Evolutionary conservation across 1,140 invertebrate genomes (phyloP), one percentile per base, ranked within the genome.

Genomic region (Macrobrachium rosenbergii): DNA sequence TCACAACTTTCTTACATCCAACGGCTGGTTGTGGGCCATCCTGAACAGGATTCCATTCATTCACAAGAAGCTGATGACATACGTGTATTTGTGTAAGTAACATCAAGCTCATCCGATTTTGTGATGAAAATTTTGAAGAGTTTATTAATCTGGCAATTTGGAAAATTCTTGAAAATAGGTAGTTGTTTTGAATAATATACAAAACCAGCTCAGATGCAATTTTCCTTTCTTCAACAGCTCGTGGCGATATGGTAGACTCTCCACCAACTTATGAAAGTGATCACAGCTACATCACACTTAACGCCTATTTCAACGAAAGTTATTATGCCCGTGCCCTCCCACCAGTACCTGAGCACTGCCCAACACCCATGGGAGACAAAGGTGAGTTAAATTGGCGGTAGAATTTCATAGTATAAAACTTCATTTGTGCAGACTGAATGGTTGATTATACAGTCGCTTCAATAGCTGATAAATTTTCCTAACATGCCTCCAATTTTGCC

Each of bases 291-390:
- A 90, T 91, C 23, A 92, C 92, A 2, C 83, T 92, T 21, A 91
- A 92, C n/a, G 90, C 92, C 5, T 90, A 91, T 75, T 91, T 82
- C 89, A 92, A 93, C 89, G 77, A 81, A 16, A 91, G 91, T n/a
- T 90, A 90, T 21, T 92, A 91, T 77, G 90, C 91, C 3, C 89
- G 92, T 6, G 91, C 90, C 60, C 89, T 93, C 19, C 92, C 92
- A 2, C 92, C 92, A 0, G 91, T 92, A 0, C 92, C 92, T 10
- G 72, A 84, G 43, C 90, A 92, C 63, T 93, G 92, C 72, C 92
- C 92, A 0, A 92, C 92, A 19, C 92, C 92, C 10, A 91, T 92
- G 91, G 92, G 92, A 11, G 90, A 91, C 21, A 79, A 69, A 17
- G 90, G 89, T 75, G 19, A 72, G 81, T 62, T 58, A 45, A 12